Percentiles rank a stretch among this genome's conserved stretches.
Evolutionary conservation across 2,888 invertebrate species (phyloP).

Genomic region (Meloe dianella): DNA sequence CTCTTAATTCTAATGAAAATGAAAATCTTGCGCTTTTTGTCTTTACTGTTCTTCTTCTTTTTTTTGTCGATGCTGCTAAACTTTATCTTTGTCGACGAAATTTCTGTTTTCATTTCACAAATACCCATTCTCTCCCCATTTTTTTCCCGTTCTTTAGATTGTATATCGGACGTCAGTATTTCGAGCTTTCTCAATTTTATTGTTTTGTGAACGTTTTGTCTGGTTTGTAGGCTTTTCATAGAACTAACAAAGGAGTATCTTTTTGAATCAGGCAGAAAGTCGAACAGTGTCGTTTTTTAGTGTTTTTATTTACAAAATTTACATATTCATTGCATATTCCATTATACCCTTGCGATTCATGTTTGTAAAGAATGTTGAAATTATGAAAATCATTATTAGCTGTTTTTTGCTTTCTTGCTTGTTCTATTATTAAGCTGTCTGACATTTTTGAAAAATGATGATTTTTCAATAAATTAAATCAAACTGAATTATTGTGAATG

Average conservation of each 20-base stretch:
- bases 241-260: slow-evolving; percentile 11
- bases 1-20: slow-evolving; percentile 15
- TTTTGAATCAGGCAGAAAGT: slow-evolving; percentile 14
- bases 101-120: not conserved
- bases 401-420: not conserved
- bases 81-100: slow-evolving; percentile 5
- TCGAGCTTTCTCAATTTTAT: not conserved
- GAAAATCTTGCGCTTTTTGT: slow-evolving; percentile 12
- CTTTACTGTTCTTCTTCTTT: not conserved
- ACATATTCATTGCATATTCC: slow-evolving; percentile 13
- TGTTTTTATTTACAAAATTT: slow-evolving; percentile 7
- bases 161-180: not conserved
- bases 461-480: not conserved
- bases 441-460: not conserved
- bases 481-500: not conserved
- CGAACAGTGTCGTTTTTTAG: not conserved
- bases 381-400: slow-evolving; percentile 6
- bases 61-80: not conserved
- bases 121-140: not conserved
- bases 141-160: not conserved
- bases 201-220: slow-evolving; percentile 3
- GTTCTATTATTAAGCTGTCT: not conserved
- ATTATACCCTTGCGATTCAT: slow-evolving; percentile 1
- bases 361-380: not conserved
- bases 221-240: slow-evolving; percentile 5